Conservation (phyloP, 2,113 vertebrate species). For the Thermophis baileyi region DNA sequence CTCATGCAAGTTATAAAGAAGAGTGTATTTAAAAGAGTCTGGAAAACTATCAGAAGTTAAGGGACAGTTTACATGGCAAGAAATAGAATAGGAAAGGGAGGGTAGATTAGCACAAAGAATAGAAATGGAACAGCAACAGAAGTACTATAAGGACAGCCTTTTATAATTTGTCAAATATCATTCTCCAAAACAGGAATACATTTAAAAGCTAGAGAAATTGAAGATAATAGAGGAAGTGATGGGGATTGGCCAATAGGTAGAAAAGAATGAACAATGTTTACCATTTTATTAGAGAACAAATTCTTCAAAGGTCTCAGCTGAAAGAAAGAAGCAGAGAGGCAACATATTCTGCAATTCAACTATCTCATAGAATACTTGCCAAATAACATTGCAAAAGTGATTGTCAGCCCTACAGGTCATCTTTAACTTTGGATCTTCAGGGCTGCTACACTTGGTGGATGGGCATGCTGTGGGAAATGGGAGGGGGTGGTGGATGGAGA, state of each 20-base stretch:
- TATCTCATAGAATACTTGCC: background rate
- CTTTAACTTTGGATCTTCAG: too few relatives aligned
- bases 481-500: too few relatives aligned
- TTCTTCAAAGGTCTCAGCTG: background rate
- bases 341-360: background rate
- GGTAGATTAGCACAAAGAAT: background rate
- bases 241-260: background rate
- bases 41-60: background rate
- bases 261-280: background rate
- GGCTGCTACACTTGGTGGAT: too few relatives aligned
- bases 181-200: background rate
- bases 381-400: background rate
- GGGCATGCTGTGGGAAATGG: too few relatives aligned
- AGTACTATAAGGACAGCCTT: background rate
- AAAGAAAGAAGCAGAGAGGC: background rate
- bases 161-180: background rate
- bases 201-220: background rate
- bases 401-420: too few relatives aligned
- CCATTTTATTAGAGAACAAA: background rate
- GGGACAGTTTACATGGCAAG: background rate
- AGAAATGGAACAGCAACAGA: background rate
- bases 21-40: background rate
- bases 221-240: background rate
- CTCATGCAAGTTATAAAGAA: background rate
- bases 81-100: background rate